Percentiles rank a stretch among this genome's conserved stretches.
Conservation (phyloP, 1,140 invertebrate species). For the Bombus haemorrhoidalis region DNA sequence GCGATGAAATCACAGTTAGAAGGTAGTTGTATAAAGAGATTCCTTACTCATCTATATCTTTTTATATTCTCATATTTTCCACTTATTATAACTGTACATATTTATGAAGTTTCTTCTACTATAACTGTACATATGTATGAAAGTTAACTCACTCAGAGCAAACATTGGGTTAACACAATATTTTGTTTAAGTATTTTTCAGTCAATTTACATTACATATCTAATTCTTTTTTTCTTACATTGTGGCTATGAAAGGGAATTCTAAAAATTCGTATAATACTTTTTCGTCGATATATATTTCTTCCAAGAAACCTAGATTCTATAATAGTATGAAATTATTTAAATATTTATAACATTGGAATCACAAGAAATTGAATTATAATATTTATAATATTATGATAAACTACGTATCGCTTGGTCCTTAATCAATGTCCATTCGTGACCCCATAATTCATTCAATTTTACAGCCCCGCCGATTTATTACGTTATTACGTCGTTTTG, state of each 20-base stretch:
- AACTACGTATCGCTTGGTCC: neutral
- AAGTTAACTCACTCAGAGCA: neutral
- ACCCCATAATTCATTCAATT: neutral
- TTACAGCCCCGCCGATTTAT: neutral
- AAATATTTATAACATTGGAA: neutral
- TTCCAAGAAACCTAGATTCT: neutral
- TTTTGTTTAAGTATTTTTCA: neutral
- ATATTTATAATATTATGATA: neutral
- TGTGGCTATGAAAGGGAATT: neutral
- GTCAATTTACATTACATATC: neutral
- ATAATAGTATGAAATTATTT: neutral
- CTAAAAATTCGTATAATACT: too few species aligned
- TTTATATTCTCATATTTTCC: neutral
- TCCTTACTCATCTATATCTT: neutral
- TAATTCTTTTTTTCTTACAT: neutral
- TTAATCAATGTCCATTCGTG: neutral
- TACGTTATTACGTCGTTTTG: neutral
- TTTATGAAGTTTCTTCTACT: neutral
- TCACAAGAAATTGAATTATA: neutral
- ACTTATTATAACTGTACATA: neutral
- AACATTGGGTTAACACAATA: neutral
- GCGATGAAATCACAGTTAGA: slow-evolving; percentile 1
- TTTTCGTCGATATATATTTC: too few species aligned
- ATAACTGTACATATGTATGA: neutral
- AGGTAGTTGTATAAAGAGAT: neutral